phyloP scores from a whole-genome alignment of 2,113 vertebrate genomes.

The Crotophaga sulcirostris region DNA sequence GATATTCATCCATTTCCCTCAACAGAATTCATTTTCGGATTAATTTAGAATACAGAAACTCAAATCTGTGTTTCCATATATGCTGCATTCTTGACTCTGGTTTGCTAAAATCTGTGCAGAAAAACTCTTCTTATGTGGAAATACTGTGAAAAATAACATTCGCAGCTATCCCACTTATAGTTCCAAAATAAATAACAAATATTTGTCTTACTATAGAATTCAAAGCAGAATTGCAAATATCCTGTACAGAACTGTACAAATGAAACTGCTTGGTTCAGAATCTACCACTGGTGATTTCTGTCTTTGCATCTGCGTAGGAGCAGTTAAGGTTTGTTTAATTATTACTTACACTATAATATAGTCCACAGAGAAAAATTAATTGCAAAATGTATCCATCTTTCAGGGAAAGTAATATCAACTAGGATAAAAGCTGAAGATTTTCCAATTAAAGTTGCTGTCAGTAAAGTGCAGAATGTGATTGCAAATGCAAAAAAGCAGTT shows the following conservation, averaged over 20 bases:
- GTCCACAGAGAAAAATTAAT: slow-evolving; percentile 59
- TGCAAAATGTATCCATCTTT: slow-evolving; percentile 55
- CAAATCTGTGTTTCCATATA: background rate
- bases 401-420: slow-evolving; percentile 27
- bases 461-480: slow-evolving; percentile 56
- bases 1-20: background rate
- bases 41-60: background rate
- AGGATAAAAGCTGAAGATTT: slow-evolving; percentile 50
- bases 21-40: background rate
- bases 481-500: slow-evolving; percentile 56
- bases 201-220: background rate
- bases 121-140: background rate
- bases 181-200: slow-evolving; percentile 13
- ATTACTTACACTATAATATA: slow-evolving; percentile 40
- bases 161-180: background rate
- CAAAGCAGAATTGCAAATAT: background rate
- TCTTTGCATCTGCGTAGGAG: slow-evolving; percentile 5
- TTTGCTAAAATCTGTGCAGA: background rate
- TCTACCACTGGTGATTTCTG: background rate
- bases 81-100: background rate
- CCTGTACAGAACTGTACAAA: background rate
- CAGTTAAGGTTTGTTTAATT: slow-evolving; percentile 55
- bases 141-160: background rate
- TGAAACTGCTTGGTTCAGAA: background rate
- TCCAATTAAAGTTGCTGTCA: slow-evolving; percentile 65